Conservation (phyloP, 2,113 vertebrate species). For the Salminus brasiliensis region DNA sequence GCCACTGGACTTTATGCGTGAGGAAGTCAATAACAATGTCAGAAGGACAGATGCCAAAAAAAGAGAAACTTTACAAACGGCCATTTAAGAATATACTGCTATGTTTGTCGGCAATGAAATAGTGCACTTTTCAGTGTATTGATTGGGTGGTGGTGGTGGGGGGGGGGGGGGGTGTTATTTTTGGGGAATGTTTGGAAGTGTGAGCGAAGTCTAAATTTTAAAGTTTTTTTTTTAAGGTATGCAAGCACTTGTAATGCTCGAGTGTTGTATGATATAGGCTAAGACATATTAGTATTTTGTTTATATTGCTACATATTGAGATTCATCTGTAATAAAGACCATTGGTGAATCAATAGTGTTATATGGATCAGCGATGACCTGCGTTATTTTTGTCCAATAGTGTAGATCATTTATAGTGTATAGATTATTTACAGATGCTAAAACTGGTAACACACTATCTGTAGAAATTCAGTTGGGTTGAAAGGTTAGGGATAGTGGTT, state of each 20-base stretch:
- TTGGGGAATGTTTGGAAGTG: neutral
- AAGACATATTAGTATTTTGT: neutral
- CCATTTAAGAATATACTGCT: slow-evolving; percentile 19
- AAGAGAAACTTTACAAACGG: slow-evolving; percentile 10
- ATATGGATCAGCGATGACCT: too few relatives aligned
- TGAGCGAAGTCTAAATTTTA: neutral
- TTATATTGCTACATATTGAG: neutral
- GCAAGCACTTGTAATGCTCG: neutral
- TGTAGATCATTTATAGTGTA: too few relatives aligned
- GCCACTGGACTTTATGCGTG: slow-evolving; percentile 17
- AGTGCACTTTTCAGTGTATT: slow-evolving; percentile 1
- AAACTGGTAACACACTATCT: too few relatives aligned
- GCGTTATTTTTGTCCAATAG: too few relatives aligned
- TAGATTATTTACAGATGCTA: too few relatives aligned
- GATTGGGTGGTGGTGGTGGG: too few relatives aligned
- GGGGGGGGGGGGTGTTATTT: neutral
- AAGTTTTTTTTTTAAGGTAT: neutral
- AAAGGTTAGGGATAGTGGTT: too few relatives aligned
- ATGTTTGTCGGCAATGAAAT: neutral
- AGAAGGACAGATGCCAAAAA: slow-evolving; percentile 50
- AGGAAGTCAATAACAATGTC: slow-evolving; percentile 55
- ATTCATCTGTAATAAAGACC: too few relatives aligned
- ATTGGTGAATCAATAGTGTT: too few relatives aligned
- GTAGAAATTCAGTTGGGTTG: too few relatives aligned
- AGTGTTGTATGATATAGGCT: too few relatives aligned